Evolutionary conservation across 2,888 invertebrate genomes (phyloP).

Genomic region (Magallana nippona): DNA sequence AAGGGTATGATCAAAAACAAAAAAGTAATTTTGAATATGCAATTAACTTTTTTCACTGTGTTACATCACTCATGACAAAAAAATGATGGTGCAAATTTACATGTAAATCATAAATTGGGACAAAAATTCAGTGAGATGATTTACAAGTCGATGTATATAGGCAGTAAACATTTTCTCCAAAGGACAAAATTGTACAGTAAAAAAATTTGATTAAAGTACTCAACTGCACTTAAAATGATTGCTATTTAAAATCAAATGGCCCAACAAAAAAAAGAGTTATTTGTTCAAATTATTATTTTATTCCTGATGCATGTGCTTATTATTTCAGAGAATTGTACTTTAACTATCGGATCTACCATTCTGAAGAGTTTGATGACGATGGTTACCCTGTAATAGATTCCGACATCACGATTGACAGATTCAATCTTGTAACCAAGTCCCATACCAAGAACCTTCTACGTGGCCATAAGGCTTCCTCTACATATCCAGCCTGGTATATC

Average conservation of each 20-base stretch:
- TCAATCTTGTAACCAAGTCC: slow-evolving; percentile 55
- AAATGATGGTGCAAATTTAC: too few relatives aligned
- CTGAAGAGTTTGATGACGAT: slow-evolving; percentile 43
- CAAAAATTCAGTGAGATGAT: too few relatives aligned
- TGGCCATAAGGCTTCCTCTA: slow-evolving; percentile 58
- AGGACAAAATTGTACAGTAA: too few relatives aligned
- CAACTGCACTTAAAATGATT: background rate
- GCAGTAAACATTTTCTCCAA: too few relatives aligned
- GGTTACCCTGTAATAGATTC: slow-evolving; percentile 49
- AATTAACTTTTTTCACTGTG: too few relatives aligned
- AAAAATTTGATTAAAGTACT: too few relatives aligned
- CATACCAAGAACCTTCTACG: slow-evolving; percentile 44
- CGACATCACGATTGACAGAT: slow-evolving; percentile 53
- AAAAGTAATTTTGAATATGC: too few relatives aligned
- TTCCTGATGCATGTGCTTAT: background rate
- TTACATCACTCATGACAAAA: too few relatives aligned
- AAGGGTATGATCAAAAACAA: too few relatives aligned
- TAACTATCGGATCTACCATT: slow-evolving; percentile 54
- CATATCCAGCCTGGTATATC: slow-evolving; percentile 62
- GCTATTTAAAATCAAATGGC: background rate
- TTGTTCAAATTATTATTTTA: too few relatives aligned
- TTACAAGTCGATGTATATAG: too few relatives aligned
- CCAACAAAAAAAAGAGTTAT: background rate
- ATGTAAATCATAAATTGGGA: too few relatives aligned
- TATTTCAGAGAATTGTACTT: slow-evolving; percentile 57